These are phyloP conservation scores for Erebia aethiops DNA, from an alignment of 2,888 invertebrate genomes.

Conservation along the genomic window DNA sequence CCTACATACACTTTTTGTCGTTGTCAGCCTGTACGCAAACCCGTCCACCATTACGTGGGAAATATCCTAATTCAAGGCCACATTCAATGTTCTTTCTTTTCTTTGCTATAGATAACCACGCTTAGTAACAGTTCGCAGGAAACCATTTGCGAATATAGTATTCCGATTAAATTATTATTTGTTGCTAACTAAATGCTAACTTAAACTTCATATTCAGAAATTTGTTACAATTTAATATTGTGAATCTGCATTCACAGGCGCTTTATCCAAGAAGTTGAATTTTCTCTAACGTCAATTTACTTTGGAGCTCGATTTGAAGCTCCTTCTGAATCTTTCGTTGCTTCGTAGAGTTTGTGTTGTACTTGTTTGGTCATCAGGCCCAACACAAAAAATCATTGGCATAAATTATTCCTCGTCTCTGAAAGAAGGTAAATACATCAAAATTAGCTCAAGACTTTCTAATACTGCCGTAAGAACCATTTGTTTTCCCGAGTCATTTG, in stretches of 20 bases:
- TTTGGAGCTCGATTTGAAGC: not conserved
- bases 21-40: conserved; percentile 52
- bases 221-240: not conserved
- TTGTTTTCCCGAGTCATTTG: too few species aligned
- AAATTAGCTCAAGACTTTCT: too few species aligned
- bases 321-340: not conserved
- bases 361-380: not conserved
- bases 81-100: conserved; percentile 41
- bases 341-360: not conserved
- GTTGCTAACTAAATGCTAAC: not conserved
- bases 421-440: too few species aligned
- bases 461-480: too few species aligned
- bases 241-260: not conserved
- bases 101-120: conserved; percentile 21
- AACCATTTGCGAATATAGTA: not conserved
- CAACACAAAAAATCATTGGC: too few species aligned
- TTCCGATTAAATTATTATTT: not conserved
- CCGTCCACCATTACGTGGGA: conserved; percentile 53
- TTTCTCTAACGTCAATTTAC: not conserved
- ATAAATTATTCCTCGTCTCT: too few species aligned
- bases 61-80: conserved; percentile 68
- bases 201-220: not conserved
- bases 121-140: conserved; percentile 13
- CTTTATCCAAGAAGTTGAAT: not conserved
- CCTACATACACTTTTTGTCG: conserved; percentile 64